Evolutionary conservation across 2,888 invertebrate species (phyloP), one percentile per base, ranked within the genome.

Genomic region (Cosmia pyralina): DNA sequence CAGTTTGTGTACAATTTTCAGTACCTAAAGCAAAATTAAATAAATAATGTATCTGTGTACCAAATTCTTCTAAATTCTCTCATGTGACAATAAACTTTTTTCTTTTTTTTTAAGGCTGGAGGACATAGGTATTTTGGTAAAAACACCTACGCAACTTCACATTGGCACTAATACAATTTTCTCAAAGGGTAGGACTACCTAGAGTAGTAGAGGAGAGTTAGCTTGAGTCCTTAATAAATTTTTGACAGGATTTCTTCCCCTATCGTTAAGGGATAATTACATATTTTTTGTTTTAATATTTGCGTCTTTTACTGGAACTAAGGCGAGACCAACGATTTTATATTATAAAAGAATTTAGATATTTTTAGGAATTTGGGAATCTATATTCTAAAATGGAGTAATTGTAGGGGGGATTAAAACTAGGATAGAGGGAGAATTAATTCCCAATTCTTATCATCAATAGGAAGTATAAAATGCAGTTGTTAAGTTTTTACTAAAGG

Each of bases 231-330:
- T 44, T 0, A 0, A 0, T 65, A 22, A 0, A 22, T 57, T 75
- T 75, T 65, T 73, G 75, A 65, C 19, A 7, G 13, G 48, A 48
- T 17, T 34, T 19, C 28, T n/a, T n/a, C 17, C 17, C 28, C 28
- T n/a, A 10, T 7, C 2, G 4, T 65, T 48, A 7, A 28, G 65
- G 41, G 7, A 0, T 38, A 50, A 13, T 10, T 13, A 41, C 0
- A 7, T 0, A 6, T 44, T 52, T 52, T 19, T 28, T 28, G n/a
- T n/a, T 38, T 4, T 10, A 19, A 0, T 28, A 17, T 4, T 41
- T 41, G 7, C 4, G 34, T 17, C 2, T 46, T 46, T 57, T 28
- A 19, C 22, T 22, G 2, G 3, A 19, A 10, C 2, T 10, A 1
- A 34, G 15, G 4, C 2, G 4, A 41, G 13, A 38, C 19, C 17